A percentile compares a stretch with the other conserved stretches of the same genome.
These are phyloP conservation scores for Coremacera marginata DNA, from an alignment of 2,888 invertebrate genomes.

Conservation along the genomic window DNA sequence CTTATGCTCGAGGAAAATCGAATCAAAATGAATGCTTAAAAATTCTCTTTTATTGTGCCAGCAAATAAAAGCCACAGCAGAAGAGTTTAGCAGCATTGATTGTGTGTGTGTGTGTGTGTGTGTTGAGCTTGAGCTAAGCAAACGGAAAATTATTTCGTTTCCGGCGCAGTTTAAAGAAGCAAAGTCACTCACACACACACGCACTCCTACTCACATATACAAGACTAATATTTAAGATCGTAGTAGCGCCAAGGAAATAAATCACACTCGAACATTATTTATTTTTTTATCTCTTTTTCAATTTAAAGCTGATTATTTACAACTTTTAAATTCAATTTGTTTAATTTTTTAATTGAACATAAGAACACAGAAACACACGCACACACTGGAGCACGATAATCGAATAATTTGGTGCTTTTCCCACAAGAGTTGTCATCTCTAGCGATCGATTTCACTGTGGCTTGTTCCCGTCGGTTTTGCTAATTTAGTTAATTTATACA, in stretches of 20 bases:
- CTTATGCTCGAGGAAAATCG: background rate
- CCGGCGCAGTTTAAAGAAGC: background rate
- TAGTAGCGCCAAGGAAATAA: too few relatives aligned
- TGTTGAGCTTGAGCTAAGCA: too few relatives aligned
- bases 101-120: too few relatives aligned
- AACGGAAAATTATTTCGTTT: too few relatives aligned
- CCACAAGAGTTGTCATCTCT: background rate
- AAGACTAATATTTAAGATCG: background rate
- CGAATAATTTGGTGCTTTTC: background rate
- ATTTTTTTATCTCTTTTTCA: too few relatives aligned
- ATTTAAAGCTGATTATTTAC: too few relatives aligned
- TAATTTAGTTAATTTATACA: constrained; percentile 15
- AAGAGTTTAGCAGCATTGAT: too few relatives aligned
- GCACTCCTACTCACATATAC: background rate
- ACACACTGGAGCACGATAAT: background rate
- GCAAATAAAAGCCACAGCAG: background rate
- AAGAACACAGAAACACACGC: background rate
- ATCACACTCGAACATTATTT: too few relatives aligned
- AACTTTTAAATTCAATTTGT: background rate
- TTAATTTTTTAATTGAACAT: background rate
- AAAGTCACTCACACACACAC: background rate
- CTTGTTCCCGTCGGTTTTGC: background rate
- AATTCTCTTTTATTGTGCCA: constrained; percentile 16
- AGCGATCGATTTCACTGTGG: background rate
- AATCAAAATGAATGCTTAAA: constrained; percentile 16